Conservation (phyloP, 2,113 vertebrate genomes). For the Manacus vitellinus region DNA sequence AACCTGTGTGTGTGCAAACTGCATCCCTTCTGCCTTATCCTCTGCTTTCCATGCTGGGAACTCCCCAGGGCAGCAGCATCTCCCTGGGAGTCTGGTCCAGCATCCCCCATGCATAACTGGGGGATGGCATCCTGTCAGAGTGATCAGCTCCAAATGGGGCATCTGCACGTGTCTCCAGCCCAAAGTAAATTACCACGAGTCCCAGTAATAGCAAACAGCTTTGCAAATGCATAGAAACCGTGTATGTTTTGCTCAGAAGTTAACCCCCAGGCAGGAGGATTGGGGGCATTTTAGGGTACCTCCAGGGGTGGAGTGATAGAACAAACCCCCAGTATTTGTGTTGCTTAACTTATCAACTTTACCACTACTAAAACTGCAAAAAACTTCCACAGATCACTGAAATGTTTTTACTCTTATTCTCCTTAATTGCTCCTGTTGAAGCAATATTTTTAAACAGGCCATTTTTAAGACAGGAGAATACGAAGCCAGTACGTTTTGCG, state of each 20-base stretch:
- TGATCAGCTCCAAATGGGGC: neutral
- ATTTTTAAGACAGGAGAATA: slow-evolving; percentile 31
- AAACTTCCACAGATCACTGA: neutral
- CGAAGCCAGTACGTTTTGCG: slow-evolving; percentile 6
- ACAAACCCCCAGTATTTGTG: neutral
- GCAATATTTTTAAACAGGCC: neutral
- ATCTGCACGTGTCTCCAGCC: neutral
- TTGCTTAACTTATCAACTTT: neutral
- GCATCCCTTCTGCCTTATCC: neutral
- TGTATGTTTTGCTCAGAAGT: neutral
- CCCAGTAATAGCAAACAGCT: neutral
- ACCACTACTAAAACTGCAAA: neutral
- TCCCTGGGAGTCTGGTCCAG: neutral
- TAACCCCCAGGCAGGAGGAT: neutral
- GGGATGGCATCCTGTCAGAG: neutral
- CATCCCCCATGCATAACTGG: fast-evolving
- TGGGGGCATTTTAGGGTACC: neutral
- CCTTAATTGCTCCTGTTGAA: slow-evolving; percentile 22
- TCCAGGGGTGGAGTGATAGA: neutral
- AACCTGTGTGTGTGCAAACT: neutral
- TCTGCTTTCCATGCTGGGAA: fast-evolving
- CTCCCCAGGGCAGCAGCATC: neutral
- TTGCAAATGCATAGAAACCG: neutral
- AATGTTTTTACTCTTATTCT: neutral
- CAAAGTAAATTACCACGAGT: neutral